phyloP scores from a whole-genome alignment of 2,888 invertebrate species.

The Drosophila fungiperda region DNA sequence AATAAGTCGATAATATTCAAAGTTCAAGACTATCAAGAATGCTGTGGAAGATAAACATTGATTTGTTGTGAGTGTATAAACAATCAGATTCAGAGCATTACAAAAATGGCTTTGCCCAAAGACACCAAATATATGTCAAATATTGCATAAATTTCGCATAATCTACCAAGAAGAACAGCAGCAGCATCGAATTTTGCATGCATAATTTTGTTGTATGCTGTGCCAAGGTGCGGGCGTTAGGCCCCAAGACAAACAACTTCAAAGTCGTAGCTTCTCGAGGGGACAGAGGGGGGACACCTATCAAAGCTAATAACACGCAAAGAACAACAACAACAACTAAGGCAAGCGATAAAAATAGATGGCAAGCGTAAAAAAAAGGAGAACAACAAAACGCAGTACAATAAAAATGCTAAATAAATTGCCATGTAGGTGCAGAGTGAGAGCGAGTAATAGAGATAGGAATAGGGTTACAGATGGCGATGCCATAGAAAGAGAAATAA shows the following conservation, averaged over 20 bases:
- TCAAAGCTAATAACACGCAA: conserved; percentile 69
- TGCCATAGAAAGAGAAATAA: conserved; percentile 45
- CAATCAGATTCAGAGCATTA: conserved; percentile 52
- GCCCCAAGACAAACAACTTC: conserved; percentile 30
- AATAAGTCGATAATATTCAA: neutral
- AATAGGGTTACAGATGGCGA: conserved; percentile 39
- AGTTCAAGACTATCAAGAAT: neutral
- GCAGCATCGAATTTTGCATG: conserved; percentile 60
- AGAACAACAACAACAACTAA: conserved; percentile 49
- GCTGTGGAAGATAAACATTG: conserved; percentile 7
- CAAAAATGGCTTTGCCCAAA: conserved; percentile 41
- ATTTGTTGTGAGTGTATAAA: conserved; percentile 26
- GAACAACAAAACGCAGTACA: conserved; percentile 64
- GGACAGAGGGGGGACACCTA: conserved; percentile 18
- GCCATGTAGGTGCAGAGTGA: conserved; percentile 54
- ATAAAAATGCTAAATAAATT: conserved; percentile 79
- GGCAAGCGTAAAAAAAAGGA: conserved; percentile 57
- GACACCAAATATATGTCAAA: conserved; percentile 69
- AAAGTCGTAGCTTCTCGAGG: conserved; percentile 8
- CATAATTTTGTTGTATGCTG: conserved; percentile 61
- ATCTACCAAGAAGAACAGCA: conserved; percentile 36
- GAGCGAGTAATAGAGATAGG: conserved; percentile 31
- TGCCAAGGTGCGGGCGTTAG: conserved; percentile 66
- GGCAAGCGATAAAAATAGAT: conserved; percentile 54
- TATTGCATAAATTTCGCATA: conserved; percentile 77